Base-by-base conservation (phyloP, 2,888 invertebrate species). In the Oscheius sp. region DNA sequence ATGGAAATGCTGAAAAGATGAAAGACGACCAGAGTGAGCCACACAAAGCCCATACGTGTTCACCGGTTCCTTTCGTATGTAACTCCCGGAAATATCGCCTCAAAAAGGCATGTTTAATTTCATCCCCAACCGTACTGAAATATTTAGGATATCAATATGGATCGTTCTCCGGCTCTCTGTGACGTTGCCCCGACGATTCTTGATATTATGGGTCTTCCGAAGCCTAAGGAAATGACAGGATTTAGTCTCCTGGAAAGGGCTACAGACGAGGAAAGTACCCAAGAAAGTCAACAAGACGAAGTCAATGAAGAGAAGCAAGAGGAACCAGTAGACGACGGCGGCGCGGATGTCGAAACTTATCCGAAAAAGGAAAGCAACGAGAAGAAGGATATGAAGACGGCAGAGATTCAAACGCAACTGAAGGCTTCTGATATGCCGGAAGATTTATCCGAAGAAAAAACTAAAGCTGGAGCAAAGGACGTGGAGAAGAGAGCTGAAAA, bases 1-100 rank as follows among this genome's bases (percentile, higher is more conserved):
- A 90, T 77, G 90, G 90, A 27, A 90, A 90, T 81, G 90, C 90
- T 5, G 90, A 90, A 72, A 86, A 89, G 75, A 90, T 90, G 90
- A 86, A 88, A 66, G 89, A 88, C 16, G 87, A 86, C 16, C 87
- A 86, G 49, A 89, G 89, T 18, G 89, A 89, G 25, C 89, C 89
- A 56, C 87, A 88, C 73, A 90, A 90, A 13, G 89, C 90, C 0
- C 90, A 90, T 78, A 90, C 90, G 1, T 90, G 89, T 71, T 87
- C 89, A 79, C 74, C 76, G 49, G 87, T 87, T 12, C 87, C 87
- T 13, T 85, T 87, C 76, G 86, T 86, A 3, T 81, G 85, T 69
- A 83, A 83, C 29, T 80, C 84, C 35, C 76, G 77, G 27, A 76
- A 77, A 46, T 85, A 76, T 77, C 75, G 79, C 59, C 83, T 86